These are phyloP conservation scores for Pseudoips prasinana DNA, from an alignment of 2,888 invertebrate genomes.

Conservation along the genomic window DNA sequence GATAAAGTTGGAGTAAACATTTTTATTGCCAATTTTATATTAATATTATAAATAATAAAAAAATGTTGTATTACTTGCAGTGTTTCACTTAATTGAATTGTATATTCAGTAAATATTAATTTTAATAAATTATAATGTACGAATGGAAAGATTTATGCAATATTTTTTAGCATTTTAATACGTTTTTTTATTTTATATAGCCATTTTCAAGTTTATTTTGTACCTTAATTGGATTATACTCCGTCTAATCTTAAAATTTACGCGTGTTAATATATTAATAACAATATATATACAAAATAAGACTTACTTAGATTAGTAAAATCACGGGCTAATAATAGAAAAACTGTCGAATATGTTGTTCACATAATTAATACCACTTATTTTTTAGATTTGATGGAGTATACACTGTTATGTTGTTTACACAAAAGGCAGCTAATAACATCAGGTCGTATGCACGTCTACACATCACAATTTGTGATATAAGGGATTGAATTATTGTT, in stretches of 20 bases:
- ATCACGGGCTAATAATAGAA: no score
- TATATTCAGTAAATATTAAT: constrained; percentile 69
- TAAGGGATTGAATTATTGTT: constrained; percentile 57
- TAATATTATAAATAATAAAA: constrained; percentile 32
- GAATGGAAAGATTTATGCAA: constrained; percentile 60
- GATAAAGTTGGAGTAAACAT: constrained; percentile 35
- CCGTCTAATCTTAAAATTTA: no score
- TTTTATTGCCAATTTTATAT: constrained; percentile 43
- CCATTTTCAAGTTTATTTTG: constrained; percentile 25
- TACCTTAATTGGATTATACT: constrained; percentile 25
- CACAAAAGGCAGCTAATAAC: constrained; percentile 53
- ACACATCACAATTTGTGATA: constrained; percentile 75
- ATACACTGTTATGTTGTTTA: constrained; percentile 26
- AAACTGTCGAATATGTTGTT: no score
- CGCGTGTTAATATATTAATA: no score
- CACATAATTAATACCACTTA: no score
- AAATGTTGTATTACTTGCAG: constrained; percentile 36
- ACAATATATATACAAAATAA: no score
- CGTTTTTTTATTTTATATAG: constrained; percentile 29
- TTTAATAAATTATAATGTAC: constrained; percentile 60
- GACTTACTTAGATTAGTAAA: no score
- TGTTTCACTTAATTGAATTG: constrained; percentile 53
- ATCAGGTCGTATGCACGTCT: constrained; percentile 32
- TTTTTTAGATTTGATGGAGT: no score
- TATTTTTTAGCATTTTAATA: constrained; percentile 56